Evolutionary conservation across 2,888 invertebrate genomes (phyloP).

Genomic region (Odiellus spinosus): DNA sequence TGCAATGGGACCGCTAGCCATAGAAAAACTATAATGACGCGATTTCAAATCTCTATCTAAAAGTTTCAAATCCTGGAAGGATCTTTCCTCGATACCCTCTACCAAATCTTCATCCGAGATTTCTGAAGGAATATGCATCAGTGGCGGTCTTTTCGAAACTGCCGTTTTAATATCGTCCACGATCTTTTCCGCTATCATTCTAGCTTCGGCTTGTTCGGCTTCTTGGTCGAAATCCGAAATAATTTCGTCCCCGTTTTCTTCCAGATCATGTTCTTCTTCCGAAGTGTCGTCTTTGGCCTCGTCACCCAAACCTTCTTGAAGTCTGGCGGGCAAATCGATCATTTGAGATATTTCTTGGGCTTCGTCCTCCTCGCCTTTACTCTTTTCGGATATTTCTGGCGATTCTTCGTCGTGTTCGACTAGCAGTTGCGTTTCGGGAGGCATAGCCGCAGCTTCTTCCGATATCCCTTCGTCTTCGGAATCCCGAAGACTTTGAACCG

Average conservation of each 20-base stretch:
- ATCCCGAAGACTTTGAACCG: conserved; percentile 12
- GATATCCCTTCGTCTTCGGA: neutral
- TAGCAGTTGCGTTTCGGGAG: neutral
- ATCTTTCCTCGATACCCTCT: conserved; percentile 6
- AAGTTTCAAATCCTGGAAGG: no score
- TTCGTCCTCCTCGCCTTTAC: neutral
- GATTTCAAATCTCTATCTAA: no score
- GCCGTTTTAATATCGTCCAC: conserved; percentile 40
- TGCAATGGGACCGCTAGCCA: no score
- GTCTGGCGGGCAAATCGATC: no score
- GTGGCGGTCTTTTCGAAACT: conserved; percentile 25
- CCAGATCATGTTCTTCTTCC: neutral
- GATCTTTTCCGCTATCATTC: conserved; percentile 36
- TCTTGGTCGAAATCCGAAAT: neutral
- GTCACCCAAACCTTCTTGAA: neutral
- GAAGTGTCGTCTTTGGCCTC: neutral
- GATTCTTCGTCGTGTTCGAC: conserved; percentile 1
- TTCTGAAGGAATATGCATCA: conserved; percentile 20
- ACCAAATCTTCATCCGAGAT: conserved; percentile 24
- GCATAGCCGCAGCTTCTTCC: neutral
- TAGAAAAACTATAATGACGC: no score
- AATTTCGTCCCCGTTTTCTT: neutral
- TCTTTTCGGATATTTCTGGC: neutral
- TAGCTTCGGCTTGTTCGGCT: conserved; percentile 31
- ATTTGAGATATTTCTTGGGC: neutral